Evolutionary conservation across 2,113 vertebrate species (phyloP).

Genomic region (Sorex fumeus): DNA sequence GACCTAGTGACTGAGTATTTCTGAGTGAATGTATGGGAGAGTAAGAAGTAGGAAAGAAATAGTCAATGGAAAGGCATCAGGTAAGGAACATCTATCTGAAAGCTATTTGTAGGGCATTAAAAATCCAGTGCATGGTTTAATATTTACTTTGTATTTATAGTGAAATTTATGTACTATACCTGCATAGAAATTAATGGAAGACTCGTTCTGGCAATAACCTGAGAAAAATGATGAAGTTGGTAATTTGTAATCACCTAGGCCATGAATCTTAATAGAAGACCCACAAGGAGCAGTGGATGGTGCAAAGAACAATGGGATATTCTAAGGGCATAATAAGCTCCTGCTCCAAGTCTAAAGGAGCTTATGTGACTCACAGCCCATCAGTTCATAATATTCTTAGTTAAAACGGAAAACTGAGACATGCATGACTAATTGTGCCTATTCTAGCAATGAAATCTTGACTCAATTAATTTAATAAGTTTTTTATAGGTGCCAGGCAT

Average conservation of each 20-base stretch:
- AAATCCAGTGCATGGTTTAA: conserved; percentile 57
- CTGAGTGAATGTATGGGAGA: not conserved
- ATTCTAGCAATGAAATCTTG: not conserved
- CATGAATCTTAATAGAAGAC: not conserved
- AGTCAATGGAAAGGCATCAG: not conserved
- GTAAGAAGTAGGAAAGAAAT: not conserved
- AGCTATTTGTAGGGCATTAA: conserved; percentile 20
- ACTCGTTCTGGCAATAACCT: conserved; percentile 30
- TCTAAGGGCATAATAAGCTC: not conserved
- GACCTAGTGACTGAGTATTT: not conserved
- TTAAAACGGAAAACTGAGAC: conserved; percentile 3
- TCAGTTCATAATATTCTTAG: not conserved
- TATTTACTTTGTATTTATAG: conserved; percentile 58
- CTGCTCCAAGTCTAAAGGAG: not conserved
- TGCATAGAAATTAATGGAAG: conserved; percentile 18
- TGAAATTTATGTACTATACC: conserved; percentile 43
- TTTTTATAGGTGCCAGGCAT: conserved; percentile 65
- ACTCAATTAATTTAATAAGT: conserved; percentile 57
- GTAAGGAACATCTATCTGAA: not conserved
- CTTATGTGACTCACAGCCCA: not conserved
- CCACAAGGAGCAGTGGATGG: not conserved
- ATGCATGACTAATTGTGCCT: not conserved
- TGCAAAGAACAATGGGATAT: not conserved
- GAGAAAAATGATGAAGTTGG: conserved; percentile 33
- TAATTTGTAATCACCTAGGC: conserved; percentile 34